A percentile compares a stretch with the other conserved stretches of the same genome.
These are phyloP conservation scores for Ceratotherium simum DNA, from an alignment of 2,113 vertebrate species.

Conservation along the genomic window DNA sequence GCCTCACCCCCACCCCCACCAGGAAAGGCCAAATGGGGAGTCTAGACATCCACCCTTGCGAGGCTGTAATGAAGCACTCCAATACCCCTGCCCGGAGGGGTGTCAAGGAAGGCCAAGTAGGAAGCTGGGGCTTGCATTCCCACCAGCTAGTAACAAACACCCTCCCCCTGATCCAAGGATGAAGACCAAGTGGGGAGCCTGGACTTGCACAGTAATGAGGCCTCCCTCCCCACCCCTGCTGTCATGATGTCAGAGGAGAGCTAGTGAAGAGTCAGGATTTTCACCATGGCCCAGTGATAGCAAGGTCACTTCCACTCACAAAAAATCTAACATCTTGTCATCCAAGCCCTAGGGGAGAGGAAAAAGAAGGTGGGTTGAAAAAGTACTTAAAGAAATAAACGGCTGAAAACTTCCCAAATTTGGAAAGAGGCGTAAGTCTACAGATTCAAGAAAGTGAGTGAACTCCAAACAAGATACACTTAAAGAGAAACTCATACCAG, in stretches of 20 bases:
- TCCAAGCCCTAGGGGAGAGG: not conserved
- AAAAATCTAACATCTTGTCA: not conserved
- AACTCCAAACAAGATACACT: not conserved
- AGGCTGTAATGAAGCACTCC: not conserved
- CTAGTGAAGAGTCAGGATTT: not conserved
- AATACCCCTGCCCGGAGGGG: not conserved
- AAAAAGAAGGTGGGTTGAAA: not conserved
- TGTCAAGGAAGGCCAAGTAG: not conserved
- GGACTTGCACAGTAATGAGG: not conserved
- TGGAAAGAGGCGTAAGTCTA: not conserved
- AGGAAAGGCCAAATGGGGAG: not conserved
- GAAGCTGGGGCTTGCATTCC: not conserved
- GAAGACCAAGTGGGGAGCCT: not conserved
- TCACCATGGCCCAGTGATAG: not conserved
- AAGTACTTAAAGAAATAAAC: not conserved
- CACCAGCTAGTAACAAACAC: not conserved
- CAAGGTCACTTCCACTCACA: not conserved
- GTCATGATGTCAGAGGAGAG: not conserved
- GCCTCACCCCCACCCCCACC: not conserved
- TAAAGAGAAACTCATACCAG: not conserved
- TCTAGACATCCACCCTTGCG: not conserved
- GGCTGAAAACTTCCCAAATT: not conserved
- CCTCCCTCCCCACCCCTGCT: fast-evolving
- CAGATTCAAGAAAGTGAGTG: not conserved
- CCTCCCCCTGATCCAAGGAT: no score